phyloP scores from a whole-genome alignment of 2,888 invertebrate genomes.

The Xanthia icteritia region DNA sequence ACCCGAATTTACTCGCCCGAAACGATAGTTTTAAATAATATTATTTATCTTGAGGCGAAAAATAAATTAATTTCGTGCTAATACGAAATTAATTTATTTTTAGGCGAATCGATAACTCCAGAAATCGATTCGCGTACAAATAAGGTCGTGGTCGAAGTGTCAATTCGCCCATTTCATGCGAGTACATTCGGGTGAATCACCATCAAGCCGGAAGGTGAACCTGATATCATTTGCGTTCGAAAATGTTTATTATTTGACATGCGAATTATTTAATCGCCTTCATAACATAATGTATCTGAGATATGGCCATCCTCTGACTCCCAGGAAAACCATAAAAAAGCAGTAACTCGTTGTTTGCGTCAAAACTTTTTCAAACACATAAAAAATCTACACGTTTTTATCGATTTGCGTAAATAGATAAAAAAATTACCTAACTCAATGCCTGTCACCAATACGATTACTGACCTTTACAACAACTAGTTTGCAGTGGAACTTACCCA shows the following conservation, averaged over 20 bases:
- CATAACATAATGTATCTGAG: not conserved
- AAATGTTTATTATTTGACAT: not conserved
- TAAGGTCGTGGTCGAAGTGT: no score
- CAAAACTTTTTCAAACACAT: not conserved
- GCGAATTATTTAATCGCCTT: not conserved
- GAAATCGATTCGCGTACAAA: no score
- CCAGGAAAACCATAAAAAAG: not conserved
- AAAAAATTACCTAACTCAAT: not conserved
- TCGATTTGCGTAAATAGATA: constrained; percentile 7
- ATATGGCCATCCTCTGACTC: not conserved
- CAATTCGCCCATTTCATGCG: no score
- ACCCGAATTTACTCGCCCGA: no score
- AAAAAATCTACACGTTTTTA: not conserved
- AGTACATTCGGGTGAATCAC: no score
- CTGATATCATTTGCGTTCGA: not conserved
- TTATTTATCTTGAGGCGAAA: no score
- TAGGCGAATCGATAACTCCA: no score
- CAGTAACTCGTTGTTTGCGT: not conserved
- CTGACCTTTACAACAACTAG: constrained; percentile 35
- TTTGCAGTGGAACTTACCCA: constrained; percentile 35
- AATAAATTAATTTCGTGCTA: no score
- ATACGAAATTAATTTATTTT: no score
- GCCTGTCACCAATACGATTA: not conserved
- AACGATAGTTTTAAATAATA: no score
- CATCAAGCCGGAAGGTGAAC: no score